A percentile compares a stretch with the other conserved stretches of the same genome.
phyloP scores from a whole-genome alignment of 2,797 vertebrate species.

The Spatula clypeata region DNA sequence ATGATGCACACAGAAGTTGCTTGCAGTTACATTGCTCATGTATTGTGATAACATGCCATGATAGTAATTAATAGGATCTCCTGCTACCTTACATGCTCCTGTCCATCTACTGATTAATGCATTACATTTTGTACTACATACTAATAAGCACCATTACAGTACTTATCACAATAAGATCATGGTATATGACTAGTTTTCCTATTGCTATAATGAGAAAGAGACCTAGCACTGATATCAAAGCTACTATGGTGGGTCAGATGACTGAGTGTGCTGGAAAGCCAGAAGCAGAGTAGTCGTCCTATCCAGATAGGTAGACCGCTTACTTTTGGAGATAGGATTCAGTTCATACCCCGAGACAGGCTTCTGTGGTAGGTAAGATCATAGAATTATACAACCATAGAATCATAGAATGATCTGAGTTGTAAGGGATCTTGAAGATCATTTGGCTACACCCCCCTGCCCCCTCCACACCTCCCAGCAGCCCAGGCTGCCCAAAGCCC shows the following conservation, averaged over 20 bases:
- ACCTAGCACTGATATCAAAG: not conserved
- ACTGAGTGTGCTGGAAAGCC: not conserved
- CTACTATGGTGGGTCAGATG: not conserved
- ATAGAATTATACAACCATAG: no score
- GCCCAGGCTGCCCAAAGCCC: no score
- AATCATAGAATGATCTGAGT: no score
- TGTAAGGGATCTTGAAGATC: no score
- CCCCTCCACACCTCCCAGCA: no score
- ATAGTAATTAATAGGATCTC: not conserved
- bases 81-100: not conserved
- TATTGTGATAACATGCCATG: not conserved
- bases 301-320: not conserved
- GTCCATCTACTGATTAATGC: not conserved
- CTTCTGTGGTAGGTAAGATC: not conserved
- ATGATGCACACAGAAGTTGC: not conserved
- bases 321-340: not conserved
- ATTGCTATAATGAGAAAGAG: not conserved
- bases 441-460: no score
- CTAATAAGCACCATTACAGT: not conserved
- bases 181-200: not conserved
- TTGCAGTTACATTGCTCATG: not conserved
- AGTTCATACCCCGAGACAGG: not conserved
- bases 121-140: not conserved
- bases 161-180: fast-evolving
- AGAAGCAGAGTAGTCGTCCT: not conserved